phyloP scores from a whole-genome alignment of 2,797 vertebrate species.

The Tokudaia muenninki region DNA sequence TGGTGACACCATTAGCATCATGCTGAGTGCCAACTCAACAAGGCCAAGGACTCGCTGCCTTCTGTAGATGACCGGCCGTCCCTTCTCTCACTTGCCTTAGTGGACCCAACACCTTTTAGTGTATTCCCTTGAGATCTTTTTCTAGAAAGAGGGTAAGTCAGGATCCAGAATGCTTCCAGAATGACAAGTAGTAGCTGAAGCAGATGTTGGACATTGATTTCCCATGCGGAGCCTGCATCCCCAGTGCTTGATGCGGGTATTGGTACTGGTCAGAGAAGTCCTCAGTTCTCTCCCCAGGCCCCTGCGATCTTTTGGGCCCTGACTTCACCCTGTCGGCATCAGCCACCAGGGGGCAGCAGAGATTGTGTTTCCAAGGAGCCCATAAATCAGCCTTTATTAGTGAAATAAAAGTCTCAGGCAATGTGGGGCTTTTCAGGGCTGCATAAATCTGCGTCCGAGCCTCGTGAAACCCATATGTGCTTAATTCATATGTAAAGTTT shows the following conservation, averaged over 20 bases:
- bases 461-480: constrained; percentile 87
- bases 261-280: not conserved
- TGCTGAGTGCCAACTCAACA: not conserved
- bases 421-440: constrained; percentile 81
- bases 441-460: constrained; percentile 85
- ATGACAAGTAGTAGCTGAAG: not conserved
- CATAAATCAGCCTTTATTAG: constrained; percentile 86
- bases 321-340: not conserved
- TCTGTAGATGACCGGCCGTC: not conserved
- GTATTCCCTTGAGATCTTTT: not conserved
- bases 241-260: not conserved
- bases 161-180: not conserved
- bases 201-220: not conserved
- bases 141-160: not conserved
- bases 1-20: not conserved
- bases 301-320: not conserved
- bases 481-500: constrained; percentile 88
- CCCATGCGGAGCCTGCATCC: not conserved
- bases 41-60: not conserved
- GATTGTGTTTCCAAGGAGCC: constrained; percentile 20
- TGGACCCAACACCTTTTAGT: not conserved
- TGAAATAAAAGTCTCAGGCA: constrained; percentile 81
- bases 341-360: constrained; percentile 79
- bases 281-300: not conserved
- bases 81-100: not conserved